Percentiles rank a stretch among this genome's conserved stretches.
Evolutionary conservation across 2,888 invertebrate genomes (phyloP).

Genomic region (Stenolophus ochropezus): DNA sequence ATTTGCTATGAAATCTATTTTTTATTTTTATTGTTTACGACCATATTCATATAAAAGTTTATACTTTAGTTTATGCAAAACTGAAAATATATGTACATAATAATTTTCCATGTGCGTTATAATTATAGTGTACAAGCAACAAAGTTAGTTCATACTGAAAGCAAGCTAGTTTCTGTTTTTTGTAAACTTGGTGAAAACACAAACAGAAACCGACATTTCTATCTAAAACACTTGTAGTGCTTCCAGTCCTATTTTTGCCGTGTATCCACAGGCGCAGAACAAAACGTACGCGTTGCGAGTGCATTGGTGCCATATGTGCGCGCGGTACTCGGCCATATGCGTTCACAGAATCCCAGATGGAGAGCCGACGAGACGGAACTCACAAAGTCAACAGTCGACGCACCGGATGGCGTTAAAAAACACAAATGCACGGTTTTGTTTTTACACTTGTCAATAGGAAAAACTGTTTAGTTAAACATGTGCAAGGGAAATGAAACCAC

Average conservation of each 20-base stretch:
- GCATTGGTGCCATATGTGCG: slow-evolving; percentile 1
- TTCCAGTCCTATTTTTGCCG: background rate
- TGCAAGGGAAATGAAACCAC: background rate
- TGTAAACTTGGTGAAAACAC: background rate
- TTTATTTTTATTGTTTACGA: too few relatives aligned
- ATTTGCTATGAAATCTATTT: too few relatives aligned
- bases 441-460: slow-evolving; percentile 10
- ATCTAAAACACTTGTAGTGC: background rate
- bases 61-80: too few relatives aligned
- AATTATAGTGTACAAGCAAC: too few relatives aligned
- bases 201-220: background rate
- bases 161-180: too few relatives aligned
- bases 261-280: background rate
- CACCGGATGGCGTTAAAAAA: slow-evolving; percentile 19
- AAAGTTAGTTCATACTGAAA: too few relatives aligned
- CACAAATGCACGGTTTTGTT: background rate
- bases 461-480: slow-evolving; percentile 13
- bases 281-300: background rate
- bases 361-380: slow-evolving; percentile 11
- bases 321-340: slow-evolving; percentile 4
- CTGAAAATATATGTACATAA: too few relatives aligned
- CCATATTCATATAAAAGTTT: too few relatives aligned
- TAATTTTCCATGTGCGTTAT: too few relatives aligned
- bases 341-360: slow-evolving; percentile 31
- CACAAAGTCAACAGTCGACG: slow-evolving; percentile 9